phyloP scores from a whole-genome alignment of 1,140 invertebrate species.

The Habropoda laboriosa region DNA sequence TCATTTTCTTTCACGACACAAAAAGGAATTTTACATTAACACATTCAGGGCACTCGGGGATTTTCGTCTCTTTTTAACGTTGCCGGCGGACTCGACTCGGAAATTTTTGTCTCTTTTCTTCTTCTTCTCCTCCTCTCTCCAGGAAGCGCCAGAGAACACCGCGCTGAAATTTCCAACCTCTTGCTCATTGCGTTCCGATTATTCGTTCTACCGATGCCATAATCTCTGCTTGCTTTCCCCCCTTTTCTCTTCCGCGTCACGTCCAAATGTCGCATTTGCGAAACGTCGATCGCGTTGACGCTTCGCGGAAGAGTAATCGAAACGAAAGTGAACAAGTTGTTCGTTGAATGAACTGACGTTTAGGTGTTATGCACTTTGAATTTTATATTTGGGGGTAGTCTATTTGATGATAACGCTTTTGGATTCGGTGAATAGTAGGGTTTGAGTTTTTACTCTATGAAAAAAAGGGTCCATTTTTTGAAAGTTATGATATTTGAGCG shows the following conservation, averaged over 20 bases:
- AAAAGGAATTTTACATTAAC: conserved; percentile 48
- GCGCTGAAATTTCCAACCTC: background rate
- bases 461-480: too few species aligned
- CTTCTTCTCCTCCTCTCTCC: background rate
- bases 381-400: too few species aligned
- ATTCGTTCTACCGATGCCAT: conserved; percentile 6
- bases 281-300: background rate
- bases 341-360: too few species aligned
- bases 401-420: too few species aligned
- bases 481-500: too few species aligned
- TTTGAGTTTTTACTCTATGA: too few species aligned
- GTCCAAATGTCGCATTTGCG: background rate
- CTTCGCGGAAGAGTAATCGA: background rate
- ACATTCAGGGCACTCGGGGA: conserved; percentile 25
- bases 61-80: conserved; percentile 29
- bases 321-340: too few species aligned
- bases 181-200: conserved; percentile 22
- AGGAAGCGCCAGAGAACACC: background rate
- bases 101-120: background rate
- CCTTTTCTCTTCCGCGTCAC: too few species aligned
- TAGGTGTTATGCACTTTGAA: too few species aligned
- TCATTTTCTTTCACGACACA: conserved; percentile 44
- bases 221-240: background rate
- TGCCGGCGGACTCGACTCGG: background rate
- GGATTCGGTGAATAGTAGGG: too few species aligned